Percentiles rank a stretch among this genome's conserved stretches.
phyloP scores from a whole-genome alignment of 2,113 vertebrate species.

The Notarius lentiginosus region DNA sequence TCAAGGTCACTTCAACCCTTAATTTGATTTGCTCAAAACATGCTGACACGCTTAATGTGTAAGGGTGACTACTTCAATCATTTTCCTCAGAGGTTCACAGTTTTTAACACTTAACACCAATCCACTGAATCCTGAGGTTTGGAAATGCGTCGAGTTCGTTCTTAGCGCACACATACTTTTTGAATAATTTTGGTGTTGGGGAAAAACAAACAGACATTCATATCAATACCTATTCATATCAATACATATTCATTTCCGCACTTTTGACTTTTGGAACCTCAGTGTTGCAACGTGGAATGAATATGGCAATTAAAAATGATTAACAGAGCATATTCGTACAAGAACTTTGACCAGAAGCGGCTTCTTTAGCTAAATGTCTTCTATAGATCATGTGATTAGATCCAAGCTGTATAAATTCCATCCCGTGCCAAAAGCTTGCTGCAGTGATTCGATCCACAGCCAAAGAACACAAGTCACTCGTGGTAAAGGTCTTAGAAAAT shows the following conservation, averaged over 20 bases:
- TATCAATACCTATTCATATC: too few relatives aligned
- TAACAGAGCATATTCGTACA: slow-evolving; percentile 39
- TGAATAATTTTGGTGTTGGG: background rate
- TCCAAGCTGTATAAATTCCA: slow-evolving; percentile 62
- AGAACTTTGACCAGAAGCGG: slow-evolving; percentile 66
- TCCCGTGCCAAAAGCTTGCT: background rate
- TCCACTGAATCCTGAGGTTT: background rate
- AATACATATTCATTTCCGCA: background rate
- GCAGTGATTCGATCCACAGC: slow-evolving; percentile 4
- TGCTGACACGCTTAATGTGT: slow-evolving; percentile 26
- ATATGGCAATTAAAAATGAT: slow-evolving; percentile 68
- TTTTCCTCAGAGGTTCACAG: background rate
- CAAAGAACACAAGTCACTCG: background rate
- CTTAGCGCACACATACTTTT: background rate
- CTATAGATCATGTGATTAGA: slow-evolving; percentile 45
- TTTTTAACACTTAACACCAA: background rate
- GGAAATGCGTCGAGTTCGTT: background rate
- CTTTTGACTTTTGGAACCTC: slow-evolving; percentile 44
- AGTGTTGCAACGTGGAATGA: slow-evolving; percentile 63
- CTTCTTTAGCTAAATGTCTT: slow-evolving; percentile 36
- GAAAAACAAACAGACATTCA: background rate
- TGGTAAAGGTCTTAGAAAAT: background rate
- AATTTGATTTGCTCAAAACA: slow-evolving; percentile 21
- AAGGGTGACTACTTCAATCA: background rate
- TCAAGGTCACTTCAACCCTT: slow-evolving; percentile 2